Conservation (phyloP, 1,140 invertebrate species). For the Aphelenchoides avenae region DNA sequence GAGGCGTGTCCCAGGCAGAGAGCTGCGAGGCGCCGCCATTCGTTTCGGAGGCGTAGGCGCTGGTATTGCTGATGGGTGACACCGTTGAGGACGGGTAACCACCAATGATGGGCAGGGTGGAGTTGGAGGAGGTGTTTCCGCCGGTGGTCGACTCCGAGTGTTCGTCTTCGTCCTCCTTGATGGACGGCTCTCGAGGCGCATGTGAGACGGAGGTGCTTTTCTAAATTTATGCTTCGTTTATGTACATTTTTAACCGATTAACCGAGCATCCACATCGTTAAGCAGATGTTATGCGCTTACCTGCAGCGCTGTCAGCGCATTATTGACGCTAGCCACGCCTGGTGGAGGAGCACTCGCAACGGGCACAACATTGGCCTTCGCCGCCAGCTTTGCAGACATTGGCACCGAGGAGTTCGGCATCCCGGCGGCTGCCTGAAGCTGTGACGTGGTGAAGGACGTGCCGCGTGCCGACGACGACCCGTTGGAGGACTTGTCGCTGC, state of each 20-base stretch:
- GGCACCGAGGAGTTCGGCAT: no score
- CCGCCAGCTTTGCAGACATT: constrained; percentile 41
- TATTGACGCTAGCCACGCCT: no score
- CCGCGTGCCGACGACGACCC: constrained; percentile 41
- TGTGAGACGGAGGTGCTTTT: constrained; percentile 54
- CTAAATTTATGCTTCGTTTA: constrained; percentile 15
- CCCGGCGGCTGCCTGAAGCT: constrained; percentile 34
- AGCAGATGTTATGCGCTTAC: background rate
- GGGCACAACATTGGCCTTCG: constrained; percentile 17
- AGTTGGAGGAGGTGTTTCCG: constrained; percentile 32
- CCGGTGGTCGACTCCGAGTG: constrained; percentile 33
- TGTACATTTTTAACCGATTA: background rate
- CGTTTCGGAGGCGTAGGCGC: background rate
- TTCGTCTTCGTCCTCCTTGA: constrained; percentile 58
- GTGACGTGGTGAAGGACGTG: constrained; percentile 20
- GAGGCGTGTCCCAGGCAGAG: no score
- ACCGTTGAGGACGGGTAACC: constrained; percentile 18
- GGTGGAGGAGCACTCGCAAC: constrained; percentile 2
- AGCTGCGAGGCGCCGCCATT: no score
- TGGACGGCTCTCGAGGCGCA: constrained; percentile 54
- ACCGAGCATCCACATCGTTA: constrained; percentile 8
- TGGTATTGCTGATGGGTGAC: background rate
- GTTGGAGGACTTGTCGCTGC: constrained; percentile 22
- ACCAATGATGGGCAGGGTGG: constrained; percentile 31
- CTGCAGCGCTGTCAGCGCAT: constrained; percentile 29